phyloP scores from a whole-genome alignment of 2,113 vertebrate genomes.

The Gymnarchus niloticus region DNA sequence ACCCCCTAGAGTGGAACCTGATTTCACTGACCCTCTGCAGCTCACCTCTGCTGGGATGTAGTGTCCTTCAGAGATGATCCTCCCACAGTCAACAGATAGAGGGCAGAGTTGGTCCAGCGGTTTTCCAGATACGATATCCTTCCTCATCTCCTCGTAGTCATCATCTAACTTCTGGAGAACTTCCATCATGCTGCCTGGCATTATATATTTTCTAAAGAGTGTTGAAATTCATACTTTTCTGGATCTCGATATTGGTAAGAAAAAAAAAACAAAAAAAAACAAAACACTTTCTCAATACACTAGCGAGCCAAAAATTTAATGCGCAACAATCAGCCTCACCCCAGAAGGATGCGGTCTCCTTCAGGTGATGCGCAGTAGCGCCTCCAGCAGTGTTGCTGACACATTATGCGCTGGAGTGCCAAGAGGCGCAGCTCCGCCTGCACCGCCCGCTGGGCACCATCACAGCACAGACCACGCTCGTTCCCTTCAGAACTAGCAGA shows the following conservation, averaged over 20 bases:
- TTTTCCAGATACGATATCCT: constrained; percentile 44
- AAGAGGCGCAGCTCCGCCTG: constrained; percentile 51
- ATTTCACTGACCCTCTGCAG: background rate
- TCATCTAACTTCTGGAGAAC: constrained; percentile 46
- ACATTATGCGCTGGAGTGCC: constrained; percentile 51
- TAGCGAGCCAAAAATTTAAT: too few relatives aligned
- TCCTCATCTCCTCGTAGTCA: constrained; percentile 48
- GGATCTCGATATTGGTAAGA: background rate
- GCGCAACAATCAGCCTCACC: constrained; percentile 24
- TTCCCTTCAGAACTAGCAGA: background rate
- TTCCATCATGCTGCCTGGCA: constrained; percentile 22
- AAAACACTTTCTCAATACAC: background rate
- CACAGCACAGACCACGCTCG: constrained; percentile 16
- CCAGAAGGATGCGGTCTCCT: constrained; percentile 3
- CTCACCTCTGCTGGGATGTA: constrained; percentile 35
- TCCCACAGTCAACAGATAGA: constrained; percentile 45
- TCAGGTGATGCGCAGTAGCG: constrained; percentile 35
- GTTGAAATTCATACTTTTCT: background rate
- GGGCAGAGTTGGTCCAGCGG: constrained; percentile 49
- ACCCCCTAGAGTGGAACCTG: too few relatives aligned
- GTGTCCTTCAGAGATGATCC: background rate
- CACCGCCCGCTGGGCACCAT: constrained; percentile 28
- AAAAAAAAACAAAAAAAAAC: background rate
- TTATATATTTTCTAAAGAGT: constrained; percentile 28
- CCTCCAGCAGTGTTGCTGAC: constrained; percentile 54